A percentile compares a stretch with the other conserved stretches of the same genome.
Conservation (phyloP, 53 echinoderm and acorn worm genomes). For the Zoroaster sp. region DNA sequence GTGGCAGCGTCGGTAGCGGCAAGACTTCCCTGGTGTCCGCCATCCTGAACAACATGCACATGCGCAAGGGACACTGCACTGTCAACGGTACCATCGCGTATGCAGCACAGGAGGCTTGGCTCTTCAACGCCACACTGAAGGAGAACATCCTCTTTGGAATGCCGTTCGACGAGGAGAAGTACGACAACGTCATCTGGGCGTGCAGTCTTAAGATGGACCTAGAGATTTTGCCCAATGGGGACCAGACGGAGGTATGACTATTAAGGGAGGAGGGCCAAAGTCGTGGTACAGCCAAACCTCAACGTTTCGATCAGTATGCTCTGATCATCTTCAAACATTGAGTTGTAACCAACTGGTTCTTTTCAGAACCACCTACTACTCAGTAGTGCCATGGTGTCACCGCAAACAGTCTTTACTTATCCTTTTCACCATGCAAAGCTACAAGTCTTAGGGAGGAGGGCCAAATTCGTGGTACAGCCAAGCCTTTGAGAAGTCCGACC, state of each 20-base stretch:
- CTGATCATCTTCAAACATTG: too few relatives aligned
- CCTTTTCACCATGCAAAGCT: too few relatives aligned
- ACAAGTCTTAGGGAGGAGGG: too few relatives aligned
- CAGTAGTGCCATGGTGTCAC: too few relatives aligned
- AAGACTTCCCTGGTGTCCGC: slow-evolving; percentile 88
- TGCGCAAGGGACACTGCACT: slow-evolving; percentile 60
- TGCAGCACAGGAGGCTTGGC: slow-evolving; percentile 91
- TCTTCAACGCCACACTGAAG: slow-evolving; percentile 81
- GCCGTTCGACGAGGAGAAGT: slow-evolving; percentile 70
- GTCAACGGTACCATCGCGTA: slow-evolving; percentile 78
- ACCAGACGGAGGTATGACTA: slow-evolving; percentile 81
- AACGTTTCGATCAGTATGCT: too few relatives aligned
- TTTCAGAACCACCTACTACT: too few relatives aligned
- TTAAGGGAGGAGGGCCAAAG: too few relatives aligned
- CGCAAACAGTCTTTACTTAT: too few relatives aligned
- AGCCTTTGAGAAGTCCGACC: too few relatives aligned
- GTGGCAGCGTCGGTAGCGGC: slow-evolving; percentile 89
- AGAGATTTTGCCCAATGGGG: slow-evolving; percentile 86
- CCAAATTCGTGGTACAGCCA: too few relatives aligned
- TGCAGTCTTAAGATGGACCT: slow-evolving; percentile 81
- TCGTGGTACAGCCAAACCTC: too few relatives aligned
- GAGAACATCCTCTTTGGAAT: slow-evolving; percentile 90
- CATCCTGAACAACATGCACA: slow-evolving; percentile 89
- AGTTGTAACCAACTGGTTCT: too few relatives aligned
- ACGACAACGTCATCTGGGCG: slow-evolving; percentile 69